Conservation (phyloP, 2,888 invertebrate genomes). For the Acanthosepion lycidas region DNA sequence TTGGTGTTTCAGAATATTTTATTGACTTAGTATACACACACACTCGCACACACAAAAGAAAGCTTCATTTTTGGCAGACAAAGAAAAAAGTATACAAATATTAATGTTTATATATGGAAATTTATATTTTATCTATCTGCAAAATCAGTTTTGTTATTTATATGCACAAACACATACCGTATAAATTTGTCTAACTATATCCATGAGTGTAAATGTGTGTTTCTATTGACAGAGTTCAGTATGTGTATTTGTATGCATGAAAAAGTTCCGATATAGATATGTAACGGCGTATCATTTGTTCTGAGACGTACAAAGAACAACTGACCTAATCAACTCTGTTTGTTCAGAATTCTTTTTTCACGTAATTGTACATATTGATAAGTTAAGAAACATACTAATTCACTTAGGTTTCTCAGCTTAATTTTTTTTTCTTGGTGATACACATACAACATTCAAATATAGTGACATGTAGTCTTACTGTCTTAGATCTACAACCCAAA, state of each 20-base stretch:
- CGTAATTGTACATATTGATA: not conserved
- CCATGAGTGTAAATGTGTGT: no score
- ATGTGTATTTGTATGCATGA: no score
- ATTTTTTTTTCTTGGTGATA: no score
- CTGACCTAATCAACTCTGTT: not conserved
- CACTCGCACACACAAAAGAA: no score
- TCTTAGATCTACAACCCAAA: not conserved
- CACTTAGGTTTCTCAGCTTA: no score
- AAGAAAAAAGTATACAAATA: not conserved
- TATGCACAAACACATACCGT: not conserved
- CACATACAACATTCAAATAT: not conserved
- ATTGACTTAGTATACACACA: not conserved
- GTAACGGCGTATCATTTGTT: no score
- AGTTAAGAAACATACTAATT: not conserved
- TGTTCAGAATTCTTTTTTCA: not conserved
- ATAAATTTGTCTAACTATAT: not conserved
- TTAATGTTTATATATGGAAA: not conserved
- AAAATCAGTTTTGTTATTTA: not conserved
- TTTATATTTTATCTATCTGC: not conserved
- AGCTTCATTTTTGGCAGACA: not conserved
- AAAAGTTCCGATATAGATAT: no score
- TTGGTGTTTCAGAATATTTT: not conserved
- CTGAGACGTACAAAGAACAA: not conserved
- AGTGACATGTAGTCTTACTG: not conserved
- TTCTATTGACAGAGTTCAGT: no score